phyloP scores from a whole-genome alignment of 2,797 vertebrate species.

The Taenioides sp. region DNA sequence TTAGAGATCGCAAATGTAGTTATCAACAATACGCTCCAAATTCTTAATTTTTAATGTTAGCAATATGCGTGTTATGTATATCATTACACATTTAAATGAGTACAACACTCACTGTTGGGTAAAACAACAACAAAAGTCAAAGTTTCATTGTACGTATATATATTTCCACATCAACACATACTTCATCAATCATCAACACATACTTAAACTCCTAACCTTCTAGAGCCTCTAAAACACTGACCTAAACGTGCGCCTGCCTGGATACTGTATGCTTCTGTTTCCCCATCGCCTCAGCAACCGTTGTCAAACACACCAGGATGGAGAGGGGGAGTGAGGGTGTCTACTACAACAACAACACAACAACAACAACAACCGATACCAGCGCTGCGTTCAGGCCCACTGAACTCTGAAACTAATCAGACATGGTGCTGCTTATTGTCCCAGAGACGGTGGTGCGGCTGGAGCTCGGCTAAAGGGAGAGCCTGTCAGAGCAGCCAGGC shows the following conservation, averaged over 20 bases:
- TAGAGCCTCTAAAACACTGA: background rate
- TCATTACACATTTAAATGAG: too few species aligned
- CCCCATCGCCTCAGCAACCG: conserved; percentile 68
- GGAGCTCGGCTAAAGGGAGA: conserved; percentile 73
- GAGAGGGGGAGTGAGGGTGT: conserved; percentile 1
- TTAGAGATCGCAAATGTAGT: background rate
- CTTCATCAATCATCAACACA: background rate
- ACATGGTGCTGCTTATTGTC: conserved; percentile 85
- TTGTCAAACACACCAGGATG: conserved; percentile 79
- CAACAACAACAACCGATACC: conserved; percentile 78
- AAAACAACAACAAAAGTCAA: too few species aligned
- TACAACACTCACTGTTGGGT: too few species aligned
- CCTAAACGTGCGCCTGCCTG: conserved; percentile 42
- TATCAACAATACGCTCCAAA: too few species aligned
- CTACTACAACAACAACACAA: conserved; percentile 38
- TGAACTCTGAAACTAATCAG: conserved; percentile 88
- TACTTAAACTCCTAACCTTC: background rate
- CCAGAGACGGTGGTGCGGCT: conserved; percentile 70
- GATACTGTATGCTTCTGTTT: conserved; percentile 63
- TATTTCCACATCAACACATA: background rate
- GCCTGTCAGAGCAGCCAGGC: conserved; percentile 80
- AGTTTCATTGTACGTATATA: too few species aligned
- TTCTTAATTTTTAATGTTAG: too few species aligned
- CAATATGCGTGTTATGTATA: too few species aligned
- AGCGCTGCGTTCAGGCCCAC: conserved; percentile 81